Evolutionary conservation across 1,140 invertebrate species (phyloP), one percentile per base, ranked within the genome.

Genomic region (Lordiphosa clarofinis): DNA sequence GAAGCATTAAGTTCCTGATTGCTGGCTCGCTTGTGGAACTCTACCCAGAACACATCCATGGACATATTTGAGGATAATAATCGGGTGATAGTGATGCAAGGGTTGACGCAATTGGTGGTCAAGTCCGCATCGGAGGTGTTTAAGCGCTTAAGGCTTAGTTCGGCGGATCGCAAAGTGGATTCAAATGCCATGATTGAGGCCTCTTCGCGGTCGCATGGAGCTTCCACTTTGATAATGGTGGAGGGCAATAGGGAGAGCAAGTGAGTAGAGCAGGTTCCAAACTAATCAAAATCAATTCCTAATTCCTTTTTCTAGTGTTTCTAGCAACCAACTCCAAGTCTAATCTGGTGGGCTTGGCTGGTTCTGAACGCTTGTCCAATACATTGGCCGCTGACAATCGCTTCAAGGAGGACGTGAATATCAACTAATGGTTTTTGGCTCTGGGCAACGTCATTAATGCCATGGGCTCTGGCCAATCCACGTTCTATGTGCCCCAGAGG

Each of bases 181-280:
- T 93, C 96, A 2, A 98, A 97, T 0, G 96, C 96, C 10, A 99
- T 99, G 97, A 99, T 98, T 89, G 92, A 94, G 42, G 92, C 94
- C 8, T 97, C 96, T 24, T 97, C 95, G 64, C 90, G 97, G 5
- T 97, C 96, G 53, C 97, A 98, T 90, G 96, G 97, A 0, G 95
- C 98, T 43, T 98, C 98, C 87, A 97, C 96, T 0, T 90, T 98
- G 3, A 91, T 92, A 10, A 92, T 98, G 38, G 89, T 91, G 19
- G 93, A 94, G 73, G 91, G 92, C 40, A 91, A 92, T 33, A 92
- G 91, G 48, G 87, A 89, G 75, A 91, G 94, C 74, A 89, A 91
- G 93, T 94, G 86, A 89, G 91, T 69, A 12, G 1, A 36, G 2
- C 5, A 12, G 12, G 1, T 6, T 28, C 4, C 5, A 5, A 19